Evolutionary conservation across 2,113 vertebrate genomes (phyloP), one percentile per base, ranked within the genome.

Genomic region (Felis chaus): DNA sequence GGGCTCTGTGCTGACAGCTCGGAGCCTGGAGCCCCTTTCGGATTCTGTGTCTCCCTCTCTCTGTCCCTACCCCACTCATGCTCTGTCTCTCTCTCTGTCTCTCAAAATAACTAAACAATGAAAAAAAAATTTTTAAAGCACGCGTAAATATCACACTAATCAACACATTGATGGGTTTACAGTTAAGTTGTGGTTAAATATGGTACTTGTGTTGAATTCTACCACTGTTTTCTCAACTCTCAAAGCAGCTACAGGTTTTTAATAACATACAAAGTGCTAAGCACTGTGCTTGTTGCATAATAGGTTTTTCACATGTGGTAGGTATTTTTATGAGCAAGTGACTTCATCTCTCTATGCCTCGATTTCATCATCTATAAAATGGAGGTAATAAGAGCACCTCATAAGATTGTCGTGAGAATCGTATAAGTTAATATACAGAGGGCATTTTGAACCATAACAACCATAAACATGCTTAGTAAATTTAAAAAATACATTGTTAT

Each of bases 351-450:
- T 74, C 13, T 91, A 4, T 73, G 45, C 71, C 86, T 91, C 61
- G 27, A 12, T 81, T 81, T 97, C 66, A 73, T 97, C 50, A 61
- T 61, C 55, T 91, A 61, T 68, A 81, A 96, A 85, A 91, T 39
- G 29, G 45, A 95, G 29, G 2, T 33, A 73, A 29, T 81, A 41
- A 74, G 66, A 89, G 19, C 69, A 50, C 14, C 71, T 95, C 80
- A 27, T 23, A 66, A 14, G 50, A 16, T 39, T 91, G 31, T 53
- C n/a, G 39, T 91, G 66, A 89, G 27, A 91, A 71, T 65, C 73
- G 15, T 18, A 15, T 63, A 41, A 94, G 76, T 85, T 95, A 91
- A 92, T 57, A 83, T 11, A 74, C 1, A 9, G 78, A 48, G 55
- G 12, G 69, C 73, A 89, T 89, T 66, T 94, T 55, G 16, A 85